Conservation (phyloP, 2,113 vertebrate genomes). For the Nyctereutes procyonoides region DNA sequence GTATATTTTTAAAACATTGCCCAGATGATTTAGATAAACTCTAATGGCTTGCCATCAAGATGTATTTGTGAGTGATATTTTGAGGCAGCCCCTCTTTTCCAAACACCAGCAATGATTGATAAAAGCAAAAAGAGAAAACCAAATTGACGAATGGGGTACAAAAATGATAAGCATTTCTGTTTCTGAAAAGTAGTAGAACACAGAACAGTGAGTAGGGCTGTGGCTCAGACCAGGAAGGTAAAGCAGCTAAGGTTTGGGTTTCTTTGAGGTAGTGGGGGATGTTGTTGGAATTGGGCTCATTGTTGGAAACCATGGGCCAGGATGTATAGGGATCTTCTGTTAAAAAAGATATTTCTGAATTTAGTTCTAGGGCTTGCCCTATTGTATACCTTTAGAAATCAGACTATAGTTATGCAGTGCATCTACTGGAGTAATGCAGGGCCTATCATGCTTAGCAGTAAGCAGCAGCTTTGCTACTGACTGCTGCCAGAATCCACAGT, state of each 20-base stretch:
- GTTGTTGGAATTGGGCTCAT: neutral
- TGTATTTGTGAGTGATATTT: slow-evolving; percentile 34
- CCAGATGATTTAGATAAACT: neutral
- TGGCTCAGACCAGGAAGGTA: neutral
- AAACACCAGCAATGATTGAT: neutral
- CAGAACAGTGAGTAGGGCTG: neutral
- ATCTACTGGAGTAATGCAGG: neutral
- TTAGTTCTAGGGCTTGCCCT: slow-evolving; percentile 1
- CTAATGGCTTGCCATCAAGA: neutral
- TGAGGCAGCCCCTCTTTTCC: neutral
- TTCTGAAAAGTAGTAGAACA: slow-evolving; percentile 9
- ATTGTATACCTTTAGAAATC: neutral
- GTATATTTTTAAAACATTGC: slow-evolving; percentile 22
- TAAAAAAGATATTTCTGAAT: slow-evolving; percentile 29
- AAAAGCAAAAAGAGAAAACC: slow-evolving; percentile 38
- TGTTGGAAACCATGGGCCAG: neutral
- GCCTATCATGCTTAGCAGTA: neutral
- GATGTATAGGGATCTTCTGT: neutral
- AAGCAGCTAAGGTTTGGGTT: neutral
- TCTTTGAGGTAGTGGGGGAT: neutral
- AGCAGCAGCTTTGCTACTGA: slow-evolving; percentile 12
- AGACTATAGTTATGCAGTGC: neutral
- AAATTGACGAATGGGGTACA: neutral
- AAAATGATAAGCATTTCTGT: neutral
- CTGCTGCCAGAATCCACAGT: neutral